Evolutionary conservation across 2,888 invertebrate genomes (phyloP).

Genomic region (Diadromus collaris): DNA sequence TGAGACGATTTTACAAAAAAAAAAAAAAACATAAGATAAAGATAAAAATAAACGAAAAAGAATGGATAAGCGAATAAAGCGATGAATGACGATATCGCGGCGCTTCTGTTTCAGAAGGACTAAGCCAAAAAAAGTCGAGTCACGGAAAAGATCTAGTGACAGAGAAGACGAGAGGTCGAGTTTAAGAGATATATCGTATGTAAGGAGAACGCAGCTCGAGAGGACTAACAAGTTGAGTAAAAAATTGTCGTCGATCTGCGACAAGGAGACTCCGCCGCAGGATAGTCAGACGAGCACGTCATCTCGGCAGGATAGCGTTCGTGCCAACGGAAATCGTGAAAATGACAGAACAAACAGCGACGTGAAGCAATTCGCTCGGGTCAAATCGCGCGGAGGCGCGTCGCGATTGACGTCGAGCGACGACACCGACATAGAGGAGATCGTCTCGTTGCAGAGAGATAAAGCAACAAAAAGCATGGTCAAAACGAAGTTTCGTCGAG

Average conservation of each 20-base stretch:
- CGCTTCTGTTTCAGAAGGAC: slow-evolving; percentile 74
- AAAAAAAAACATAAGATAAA: slow-evolving; percentile 54
- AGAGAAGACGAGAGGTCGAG: slow-evolving; percentile 39
- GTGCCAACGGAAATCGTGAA: background rate
- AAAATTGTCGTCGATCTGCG: slow-evolving; percentile 58
- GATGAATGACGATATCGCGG: slow-evolving; percentile 68
- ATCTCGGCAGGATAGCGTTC: background rate
- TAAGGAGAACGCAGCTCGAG: slow-evolving; percentile 41
- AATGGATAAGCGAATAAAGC: slow-evolving; percentile 49
- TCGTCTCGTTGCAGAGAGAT: background rate
- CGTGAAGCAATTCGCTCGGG: background rate
- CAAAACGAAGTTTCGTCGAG: slow-evolving; percentile 12
- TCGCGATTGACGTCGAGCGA: background rate
- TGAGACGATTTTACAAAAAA: slow-evolving; percentile 34
- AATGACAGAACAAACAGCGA: slow-evolving; percentile 8
- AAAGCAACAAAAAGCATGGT: background rate
- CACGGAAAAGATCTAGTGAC: slow-evolving; percentile 58
- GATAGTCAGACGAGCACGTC: background rate
- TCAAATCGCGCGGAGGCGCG: background rate
- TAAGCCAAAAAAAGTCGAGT: slow-evolving; percentile 63
- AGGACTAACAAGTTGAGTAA: slow-evolving; percentile 47
- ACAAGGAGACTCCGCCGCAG: slow-evolving; percentile 52
- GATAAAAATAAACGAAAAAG: slow-evolving; percentile 28
- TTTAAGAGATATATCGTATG: slow-evolving; percentile 56
- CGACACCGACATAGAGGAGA: slow-evolving; percentile 26